A percentile compares a stretch with the other conserved stretches of the same genome.
Evolutionary conservation across 2,888 invertebrate genomes (phyloP).

Genomic region (Aleiodes leptofemur): DNA sequence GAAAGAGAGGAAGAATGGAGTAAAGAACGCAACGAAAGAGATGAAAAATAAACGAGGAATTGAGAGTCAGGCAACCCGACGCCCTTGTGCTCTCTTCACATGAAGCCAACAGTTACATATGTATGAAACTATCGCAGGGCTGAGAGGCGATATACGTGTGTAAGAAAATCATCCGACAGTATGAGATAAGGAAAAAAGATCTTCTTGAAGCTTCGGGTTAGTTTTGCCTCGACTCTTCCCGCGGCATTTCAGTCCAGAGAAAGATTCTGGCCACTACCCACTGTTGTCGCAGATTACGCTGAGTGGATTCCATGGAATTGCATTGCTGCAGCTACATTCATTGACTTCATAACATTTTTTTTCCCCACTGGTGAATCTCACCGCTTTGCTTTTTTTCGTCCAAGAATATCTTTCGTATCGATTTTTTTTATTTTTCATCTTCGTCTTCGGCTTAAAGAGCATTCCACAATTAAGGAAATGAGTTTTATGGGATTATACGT

Average conservation of each 20-base stretch:
- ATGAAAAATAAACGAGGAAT: constrained; percentile 39
- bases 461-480: constrained; percentile 19
- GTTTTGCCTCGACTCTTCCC: constrained; percentile 36
- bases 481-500: background rate
- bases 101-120: constrained; percentile 31
- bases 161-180: constrained; percentile 37
- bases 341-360: constrained; percentile 15
- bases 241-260: constrained; percentile 25
- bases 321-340: constrained; percentile 53
- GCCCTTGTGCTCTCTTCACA: constrained; percentile 31
- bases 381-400: constrained; percentile 33
- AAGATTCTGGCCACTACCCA: constrained; percentile 9
- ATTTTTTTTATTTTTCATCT: constrained; percentile 28
- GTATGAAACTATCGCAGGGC: constrained; percentile 27
- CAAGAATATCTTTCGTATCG: background rate
- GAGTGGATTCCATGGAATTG: constrained; percentile 68
- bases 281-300: constrained; percentile 64
- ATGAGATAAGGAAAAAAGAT: constrained; percentile 46
- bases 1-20: background rate
- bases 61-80: constrained; percentile 35
- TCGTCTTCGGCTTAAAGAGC: background rate
- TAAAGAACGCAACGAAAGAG: constrained; percentile 14
- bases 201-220: constrained; percentile 28
- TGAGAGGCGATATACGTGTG: constrained; percentile 15
- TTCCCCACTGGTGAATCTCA: background rate